Evolutionary conservation across 2,888 invertebrate genomes (phyloP).

Genomic region (Meganola albula): DNA sequence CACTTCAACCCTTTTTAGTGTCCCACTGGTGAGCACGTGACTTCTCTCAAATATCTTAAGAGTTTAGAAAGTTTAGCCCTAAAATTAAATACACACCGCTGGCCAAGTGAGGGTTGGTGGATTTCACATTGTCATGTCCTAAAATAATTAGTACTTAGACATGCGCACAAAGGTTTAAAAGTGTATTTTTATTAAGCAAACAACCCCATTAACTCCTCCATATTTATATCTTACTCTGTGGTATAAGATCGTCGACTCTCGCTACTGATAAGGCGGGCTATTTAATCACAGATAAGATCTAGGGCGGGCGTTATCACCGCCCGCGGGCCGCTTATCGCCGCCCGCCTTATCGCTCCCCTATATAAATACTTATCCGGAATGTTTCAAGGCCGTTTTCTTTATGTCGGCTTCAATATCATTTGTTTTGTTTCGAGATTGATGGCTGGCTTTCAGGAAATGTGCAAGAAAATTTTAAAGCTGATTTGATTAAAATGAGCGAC

Average conservation of each 20-base stretch:
- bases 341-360: conserved; percentile 50
- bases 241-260: conserved; percentile 47
- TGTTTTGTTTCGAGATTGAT: conserved; percentile 22
- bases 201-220: conserved; percentile 16
- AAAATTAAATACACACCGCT: too few relatives aligned
- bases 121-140: too few relatives aligned
- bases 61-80: too few relatives aligned
- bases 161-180: too few relatives aligned
- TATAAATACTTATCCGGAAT: conserved; percentile 51
- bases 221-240: conserved; percentile 32
- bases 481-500: too few relatives aligned
- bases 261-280: conserved; percentile 59
- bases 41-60: too few relatives aligned
- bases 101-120: too few relatives aligned
- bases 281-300: conserved; percentile 70
- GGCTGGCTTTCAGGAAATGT: conserved; percentile 15
- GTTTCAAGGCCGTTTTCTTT: conserved; percentile 42
- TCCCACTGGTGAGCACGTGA: too few relatives aligned
- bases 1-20: too few relatives aligned
- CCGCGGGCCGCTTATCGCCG: conserved; percentile 51
- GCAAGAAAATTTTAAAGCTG: too few relatives aligned
- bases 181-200: too few relatives aligned
- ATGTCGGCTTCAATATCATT: conserved; percentile 27
- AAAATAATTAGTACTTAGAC: too few relatives aligned
- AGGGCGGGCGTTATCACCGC: conserved; percentile 62